phyloP scores from a whole-genome alignment of 1,140 invertebrate genomes.

The Tetranychus cinnabarinus region DNA sequence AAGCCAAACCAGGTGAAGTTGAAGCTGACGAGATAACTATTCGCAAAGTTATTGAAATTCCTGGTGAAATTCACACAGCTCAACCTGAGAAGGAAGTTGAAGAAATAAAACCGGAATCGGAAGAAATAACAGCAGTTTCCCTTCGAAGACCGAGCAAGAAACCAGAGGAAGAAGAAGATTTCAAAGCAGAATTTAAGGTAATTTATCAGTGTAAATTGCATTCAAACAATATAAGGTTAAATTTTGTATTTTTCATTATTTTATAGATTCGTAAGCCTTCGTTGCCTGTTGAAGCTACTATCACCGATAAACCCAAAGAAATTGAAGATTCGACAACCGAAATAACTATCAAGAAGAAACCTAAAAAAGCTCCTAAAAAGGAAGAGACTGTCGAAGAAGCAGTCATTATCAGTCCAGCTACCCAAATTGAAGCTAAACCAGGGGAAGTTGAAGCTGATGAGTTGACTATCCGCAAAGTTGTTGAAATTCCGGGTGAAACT shows the following conservation, averaged over 20 bases:
- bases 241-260: no score
- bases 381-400: slow-evolving; percentile 1
- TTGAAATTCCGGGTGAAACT: no score
- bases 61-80: no score
- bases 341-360: slow-evolving; percentile 13
- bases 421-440: slow-evolving; percentile 1
- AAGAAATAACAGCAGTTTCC: no score
- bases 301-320: slow-evolving; percentile 5
- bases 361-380: neutral
- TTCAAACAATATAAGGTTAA: no score
- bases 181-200: neutral
- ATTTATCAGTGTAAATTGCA: no score
- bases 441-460: neutral
- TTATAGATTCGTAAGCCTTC: neutral
- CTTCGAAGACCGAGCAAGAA: no score
- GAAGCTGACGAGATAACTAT: neutral
- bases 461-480: neutral
- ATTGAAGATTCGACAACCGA: slow-evolving; percentile 17
- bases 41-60: neutral
- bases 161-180: no score
- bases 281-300: neutral
- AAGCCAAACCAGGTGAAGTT: neutral
- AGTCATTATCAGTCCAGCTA: neutral
- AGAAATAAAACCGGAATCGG: neutral
- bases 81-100: neutral